A percentile compares a stretch with the other conserved stretches of the same genome.
Conservation (phyloP, 2,888 invertebrate species). For the Tinea semifulvella region DNA sequence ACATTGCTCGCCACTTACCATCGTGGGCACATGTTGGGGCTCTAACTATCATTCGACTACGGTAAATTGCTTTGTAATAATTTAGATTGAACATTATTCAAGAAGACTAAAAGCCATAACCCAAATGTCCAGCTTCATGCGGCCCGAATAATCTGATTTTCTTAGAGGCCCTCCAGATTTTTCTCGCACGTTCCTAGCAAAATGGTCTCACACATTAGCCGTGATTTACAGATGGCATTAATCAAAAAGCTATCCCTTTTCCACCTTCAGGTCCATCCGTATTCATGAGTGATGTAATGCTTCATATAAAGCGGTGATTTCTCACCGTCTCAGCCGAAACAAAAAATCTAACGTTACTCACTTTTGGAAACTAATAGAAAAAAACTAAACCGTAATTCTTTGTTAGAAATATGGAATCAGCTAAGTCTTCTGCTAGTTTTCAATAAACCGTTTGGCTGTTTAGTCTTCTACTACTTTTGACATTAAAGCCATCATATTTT, state of each 20-base stretch:
- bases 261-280: constrained; percentile 15
- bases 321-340: constrained; percentile 12
- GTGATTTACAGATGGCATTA: constrained; percentile 45
- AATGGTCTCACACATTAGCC: constrained; percentile 29
- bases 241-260: constrained; percentile 31
- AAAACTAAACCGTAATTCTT: too few species aligned
- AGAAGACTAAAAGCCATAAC: background rate
- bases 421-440: too few species aligned
- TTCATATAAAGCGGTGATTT: constrained; percentile 18
- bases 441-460: too few species aligned
- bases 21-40: too few species aligned
- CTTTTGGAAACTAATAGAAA: too few species aligned
- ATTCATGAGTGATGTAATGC: constrained; percentile 22
- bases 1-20: too few species aligned
- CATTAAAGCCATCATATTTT: too few species aligned
- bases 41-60: too few species aligned
- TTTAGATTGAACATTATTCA: too few species aligned
- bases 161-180: constrained; percentile 10
- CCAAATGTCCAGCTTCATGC: constrained; percentile 3
- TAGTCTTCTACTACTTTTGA: too few species aligned
- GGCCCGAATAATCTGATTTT: constrained; percentile 11
- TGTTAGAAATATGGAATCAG: too few species aligned
- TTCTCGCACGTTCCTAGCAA: constrained; percentile 10
- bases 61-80: too few species aligned
- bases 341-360: constrained; percentile 3